A percentile compares a stretch with the other conserved stretches of the same genome.
Conservation (phyloP, 30 jellyfish, hydroid and myxozoan species). For the Turritopsis dohrnii region DNA sequence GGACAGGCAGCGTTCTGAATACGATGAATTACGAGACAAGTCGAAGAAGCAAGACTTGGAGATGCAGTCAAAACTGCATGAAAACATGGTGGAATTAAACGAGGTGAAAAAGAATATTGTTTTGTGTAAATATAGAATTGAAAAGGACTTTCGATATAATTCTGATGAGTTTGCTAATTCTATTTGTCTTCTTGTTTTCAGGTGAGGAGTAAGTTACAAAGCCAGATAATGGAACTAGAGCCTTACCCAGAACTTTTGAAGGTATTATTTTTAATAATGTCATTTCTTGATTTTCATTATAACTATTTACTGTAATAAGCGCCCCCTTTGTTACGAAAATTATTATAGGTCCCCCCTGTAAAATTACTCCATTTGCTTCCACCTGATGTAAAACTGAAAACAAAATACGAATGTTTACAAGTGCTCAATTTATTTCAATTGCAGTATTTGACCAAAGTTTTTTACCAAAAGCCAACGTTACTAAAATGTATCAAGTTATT, state of each 20-base stretch:
- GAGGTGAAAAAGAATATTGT: constrained; percentile 50
- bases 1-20: constrained; percentile 56
- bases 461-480: too few relatives aligned
- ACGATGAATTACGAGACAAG: constrained; percentile 49
- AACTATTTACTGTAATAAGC: too few relatives aligned
- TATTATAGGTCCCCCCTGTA: too few relatives aligned
- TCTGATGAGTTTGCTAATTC: not conserved
- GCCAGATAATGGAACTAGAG: constrained; percentile 52
- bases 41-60: constrained; percentile 58
- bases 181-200: constrained; percentile 10
- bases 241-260: constrained; percentile 72
- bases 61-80: constrained; percentile 42
- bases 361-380: too few relatives aligned
- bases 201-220: constrained; percentile 50
- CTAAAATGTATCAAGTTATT: too few relatives aligned
- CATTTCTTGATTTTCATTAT: too few relatives aligned
- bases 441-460: too few relatives aligned
- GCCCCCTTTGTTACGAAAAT: too few relatives aligned
- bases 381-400: too few relatives aligned
- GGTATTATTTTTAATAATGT: constrained; percentile 28
- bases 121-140: not conserved
- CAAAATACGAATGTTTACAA: too few relatives aligned
- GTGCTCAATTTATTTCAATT: too few relatives aligned
- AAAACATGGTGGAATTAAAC: constrained; percentile 42
- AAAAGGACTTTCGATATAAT: not conserved